Base-by-base conservation (phyloP, 1,140 invertebrate genomes). In the Cryptotermes secundus region DNA sequence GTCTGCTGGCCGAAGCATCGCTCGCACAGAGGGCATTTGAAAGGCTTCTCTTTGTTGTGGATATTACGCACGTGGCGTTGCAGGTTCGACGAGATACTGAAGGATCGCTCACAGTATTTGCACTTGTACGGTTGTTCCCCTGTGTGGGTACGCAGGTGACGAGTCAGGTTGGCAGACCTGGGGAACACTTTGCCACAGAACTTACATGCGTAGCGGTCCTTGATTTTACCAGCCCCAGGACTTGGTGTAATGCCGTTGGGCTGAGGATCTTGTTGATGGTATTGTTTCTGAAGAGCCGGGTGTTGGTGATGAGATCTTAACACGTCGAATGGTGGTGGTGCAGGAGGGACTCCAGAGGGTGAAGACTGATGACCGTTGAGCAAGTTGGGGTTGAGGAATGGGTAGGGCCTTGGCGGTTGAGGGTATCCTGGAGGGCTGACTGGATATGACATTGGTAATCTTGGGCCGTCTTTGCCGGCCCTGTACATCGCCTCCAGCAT, bases 61-160 rank as follows among this genome's bases (percentile, higher is more conserved):
- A 99, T 99, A 89, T 99, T 99, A 49, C 99, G 92, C 34, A 99
- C 98, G 90, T 99, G 99, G 82, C 99, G 93, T 90, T 99, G 99
- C 42, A 99, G 92, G 88, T 99, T 99, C 81, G 97, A 99, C 2
- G 98, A 98, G 90, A 99, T 99, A 88, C 97, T 98, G 91, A 99
- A 99, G 53, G 97, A 99, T 84, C 99, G 92, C 89, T 99, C 98
- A 91, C 99, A 99, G 91, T 98, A 99, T 88, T 98, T 97, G 91
- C 99, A 99, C 89, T 97, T 97, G 92, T 99, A 99, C 0, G 98
- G 98, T 89, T 99, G 97, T 88, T 99, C 99, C 34, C 99, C 99
- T 0, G 99, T 99, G 90, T 99, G 99, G 1, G 99, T 99, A 85
- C 99, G 93, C 86, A 99, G 90, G 89, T 99, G 99, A 81, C 99